phyloP scores from a whole-genome alignment of 1,140 invertebrate species.

The Hesperophylax magnus region DNA sequence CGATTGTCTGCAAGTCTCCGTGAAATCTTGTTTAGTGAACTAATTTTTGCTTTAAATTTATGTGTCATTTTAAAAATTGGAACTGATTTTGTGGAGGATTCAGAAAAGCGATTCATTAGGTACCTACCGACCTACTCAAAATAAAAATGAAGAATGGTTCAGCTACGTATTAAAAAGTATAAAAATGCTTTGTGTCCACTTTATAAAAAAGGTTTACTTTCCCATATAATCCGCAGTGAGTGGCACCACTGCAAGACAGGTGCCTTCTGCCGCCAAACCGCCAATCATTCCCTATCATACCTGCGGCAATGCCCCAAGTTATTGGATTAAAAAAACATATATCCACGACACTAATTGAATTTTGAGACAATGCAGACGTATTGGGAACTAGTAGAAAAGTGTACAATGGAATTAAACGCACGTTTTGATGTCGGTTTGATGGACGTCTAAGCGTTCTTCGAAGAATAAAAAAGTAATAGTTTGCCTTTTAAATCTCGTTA shows the following conservation, averaged over 20 bases:
- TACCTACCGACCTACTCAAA: not conserved
- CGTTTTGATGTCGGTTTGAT: no score
- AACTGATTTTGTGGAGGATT: no score
- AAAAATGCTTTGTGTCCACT: not conserved
- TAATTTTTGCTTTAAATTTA: no score
- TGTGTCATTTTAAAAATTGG: no score
- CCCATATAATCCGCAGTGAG: not conserved
- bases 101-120: no score
- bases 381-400: no score
- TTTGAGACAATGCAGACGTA: conserved; percentile 18
- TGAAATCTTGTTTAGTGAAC: no score
- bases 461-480: no score
- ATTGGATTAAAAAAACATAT: conserved; percentile 27
- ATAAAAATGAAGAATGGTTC: not conserved
- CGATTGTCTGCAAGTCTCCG: no score
- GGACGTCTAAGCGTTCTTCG: no score
- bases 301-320: not conserved
- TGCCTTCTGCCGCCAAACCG: conserved; percentile 29
- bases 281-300: conserved; percentile 35
- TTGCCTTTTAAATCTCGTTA: no score
- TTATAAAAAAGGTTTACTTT: conserved; percentile 22
- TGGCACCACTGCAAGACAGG: conserved; percentile 12
- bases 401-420: no score
- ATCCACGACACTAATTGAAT: conserved; percentile 22
- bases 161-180: not conserved